A percentile compares a stretch with the other conserved stretches of the same genome.
Conservation (phyloP, 2,113 vertebrate genomes). For the Formicarius rufipectus region DNA sequence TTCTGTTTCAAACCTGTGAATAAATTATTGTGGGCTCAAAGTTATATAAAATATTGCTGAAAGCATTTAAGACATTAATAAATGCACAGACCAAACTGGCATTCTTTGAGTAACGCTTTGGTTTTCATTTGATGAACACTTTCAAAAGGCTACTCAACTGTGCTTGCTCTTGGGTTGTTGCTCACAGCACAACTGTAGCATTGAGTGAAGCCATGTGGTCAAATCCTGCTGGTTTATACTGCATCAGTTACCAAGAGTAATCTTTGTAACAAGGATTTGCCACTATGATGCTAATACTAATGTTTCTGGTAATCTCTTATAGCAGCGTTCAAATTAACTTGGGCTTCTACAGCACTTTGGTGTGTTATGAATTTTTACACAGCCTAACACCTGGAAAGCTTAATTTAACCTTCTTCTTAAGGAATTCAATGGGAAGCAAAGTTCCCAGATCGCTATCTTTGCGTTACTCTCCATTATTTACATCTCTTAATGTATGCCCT, state of each 20-base stretch:
- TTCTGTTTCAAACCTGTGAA: background rate
- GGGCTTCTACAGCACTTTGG: background rate
- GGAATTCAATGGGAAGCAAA: background rate
- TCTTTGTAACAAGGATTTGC: background rate
- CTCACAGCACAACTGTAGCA: background rate
- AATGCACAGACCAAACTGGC: background rate
- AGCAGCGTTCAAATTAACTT: background rate
- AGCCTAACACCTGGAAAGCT: background rate
- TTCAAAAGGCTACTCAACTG: background rate
- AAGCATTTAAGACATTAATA: background rate
- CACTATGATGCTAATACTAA: background rate
- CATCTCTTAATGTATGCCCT: background rate
- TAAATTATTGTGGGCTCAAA: background rate
- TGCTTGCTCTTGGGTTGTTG: background rate
- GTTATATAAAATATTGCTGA: background rate
- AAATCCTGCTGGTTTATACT: background rate
- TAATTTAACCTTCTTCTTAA: background rate
- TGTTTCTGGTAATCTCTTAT: background rate
- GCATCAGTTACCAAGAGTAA: background rate
- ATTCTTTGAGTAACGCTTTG: background rate
- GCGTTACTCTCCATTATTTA: background rate
- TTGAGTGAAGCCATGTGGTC: background rate
- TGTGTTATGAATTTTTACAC: background rate
- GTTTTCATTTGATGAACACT: background rate
- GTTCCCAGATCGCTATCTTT: background rate